Evolutionary conservation across 2,888 invertebrate genomes (phyloP), one percentile per base, ranked within the genome.

Genomic region (Siphlonurus alternatus): DNA sequence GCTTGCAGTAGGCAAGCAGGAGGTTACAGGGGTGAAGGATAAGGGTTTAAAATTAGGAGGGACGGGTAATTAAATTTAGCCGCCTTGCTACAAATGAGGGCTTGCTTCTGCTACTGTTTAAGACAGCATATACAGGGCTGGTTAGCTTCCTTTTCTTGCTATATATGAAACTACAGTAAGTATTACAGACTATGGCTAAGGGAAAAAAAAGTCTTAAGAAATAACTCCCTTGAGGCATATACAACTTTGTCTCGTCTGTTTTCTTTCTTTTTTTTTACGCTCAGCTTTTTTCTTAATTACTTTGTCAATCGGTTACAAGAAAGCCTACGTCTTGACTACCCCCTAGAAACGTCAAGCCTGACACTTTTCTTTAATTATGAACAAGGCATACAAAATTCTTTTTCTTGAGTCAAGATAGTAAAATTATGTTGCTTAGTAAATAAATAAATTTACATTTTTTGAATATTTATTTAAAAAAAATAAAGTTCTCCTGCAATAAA

Each of bases 81-180:
- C 56, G 56, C 56, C 56, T 74, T 72, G 71, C 71, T 72, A 72
- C 73, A 74, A 75, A 75, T 75, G 74, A 74, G 56, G 19, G 56
- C 19, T 56, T 20, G 56, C 56, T 38, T 38, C 38, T 22, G 56
- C n/a, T 22, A 22, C 7, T 56, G 56, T 22, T 22, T 20, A 56
- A 56, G 56, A 56, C 56, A 56, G 56, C 56, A 15, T 51, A 51
- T 10, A 51, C 56, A 22, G 56, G n/a, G 56, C 10, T n/a, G n/a
- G n/a, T n/a, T n/a, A n/a, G n/a, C n/a, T n/a, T n/a, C n/a, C n/a
- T n/a, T n/a, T n/a, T n/a, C n/a, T n/a, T n/a, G n/a, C n/a, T n/a
- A n/a, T 10, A 38, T 38, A 38, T 38, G 15, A 38, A 10, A 38
- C 5, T 38, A 15, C 38, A 38, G 38, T 38, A 38, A 38, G 38